Evolutionary conservation across 92 coral and sea anemone species (phyloP).

Genomic region (Blastomussa wellsi): DNA sequence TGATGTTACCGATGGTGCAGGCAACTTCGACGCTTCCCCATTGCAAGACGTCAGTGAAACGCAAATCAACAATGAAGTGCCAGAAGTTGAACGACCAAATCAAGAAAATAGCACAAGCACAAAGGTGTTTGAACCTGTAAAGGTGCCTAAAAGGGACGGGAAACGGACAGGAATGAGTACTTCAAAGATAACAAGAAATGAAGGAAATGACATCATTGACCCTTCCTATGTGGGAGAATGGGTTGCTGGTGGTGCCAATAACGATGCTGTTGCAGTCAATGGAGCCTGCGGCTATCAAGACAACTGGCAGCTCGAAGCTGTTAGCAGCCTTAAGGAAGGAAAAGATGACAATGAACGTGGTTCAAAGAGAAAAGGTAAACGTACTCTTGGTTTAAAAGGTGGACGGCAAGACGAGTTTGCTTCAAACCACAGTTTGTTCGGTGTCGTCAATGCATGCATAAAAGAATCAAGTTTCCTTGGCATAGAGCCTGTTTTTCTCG

Average conservation of each 20-base stretch:
- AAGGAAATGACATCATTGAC: neutral
- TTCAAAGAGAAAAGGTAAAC: neutral
- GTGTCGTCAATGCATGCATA: neutral
- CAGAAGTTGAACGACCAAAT: neutral
- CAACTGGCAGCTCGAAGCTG: neutral
- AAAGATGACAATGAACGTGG: neutral
- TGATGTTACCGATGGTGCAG: neutral
- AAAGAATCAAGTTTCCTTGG: neutral
- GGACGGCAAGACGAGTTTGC: neutral
- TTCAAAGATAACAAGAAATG: neutral
- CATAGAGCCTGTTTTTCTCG: neutral
- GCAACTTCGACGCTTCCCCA: neutral
- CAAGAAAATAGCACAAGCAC: neutral
- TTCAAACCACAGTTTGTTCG: neutral
- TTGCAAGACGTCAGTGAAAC: neutral
- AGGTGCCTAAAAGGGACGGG: neutral
- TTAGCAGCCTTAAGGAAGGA: neutral
- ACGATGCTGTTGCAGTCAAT: neutral
- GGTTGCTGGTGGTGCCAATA: neutral
- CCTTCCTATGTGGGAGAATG: neutral
- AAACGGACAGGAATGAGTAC: neutral
- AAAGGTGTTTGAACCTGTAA: neutral
- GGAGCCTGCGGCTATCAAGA: neutral
- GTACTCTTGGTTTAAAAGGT: neutral
- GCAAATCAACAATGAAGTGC: neutral